Evolutionary conservation across 1,140 invertebrate genomes (phyloP).

Genomic region (Ganaspis sp.): DNA sequence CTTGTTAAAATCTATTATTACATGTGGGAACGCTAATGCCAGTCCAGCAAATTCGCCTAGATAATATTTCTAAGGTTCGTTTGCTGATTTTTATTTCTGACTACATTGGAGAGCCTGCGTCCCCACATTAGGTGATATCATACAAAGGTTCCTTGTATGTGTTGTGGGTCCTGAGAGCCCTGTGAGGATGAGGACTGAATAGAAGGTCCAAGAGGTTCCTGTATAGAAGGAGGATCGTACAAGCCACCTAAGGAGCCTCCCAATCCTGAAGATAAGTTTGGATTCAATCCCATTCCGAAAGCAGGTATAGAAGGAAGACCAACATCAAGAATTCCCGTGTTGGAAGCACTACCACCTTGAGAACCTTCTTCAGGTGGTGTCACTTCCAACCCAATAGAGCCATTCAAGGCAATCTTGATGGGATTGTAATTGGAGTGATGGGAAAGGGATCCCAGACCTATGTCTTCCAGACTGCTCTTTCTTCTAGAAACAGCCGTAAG

Average conservation of each 20-base stretch:
- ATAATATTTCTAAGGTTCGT: slow-evolving; percentile 14
- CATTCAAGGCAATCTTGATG: slow-evolving; percentile 90
- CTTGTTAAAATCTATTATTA: slow-evolving; percentile 15
- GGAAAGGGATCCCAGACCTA: slow-evolving; percentile 82
- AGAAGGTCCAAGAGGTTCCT: slow-evolving; percentile 56
- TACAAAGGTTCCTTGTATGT: slow-evolving; percentile 92
- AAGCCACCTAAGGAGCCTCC: slow-evolving; percentile 73
- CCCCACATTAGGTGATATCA: slow-evolving; percentile 95
- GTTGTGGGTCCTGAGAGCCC: slow-evolving; percentile 81
- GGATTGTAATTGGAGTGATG: slow-evolving; percentile 80
- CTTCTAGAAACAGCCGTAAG: slow-evolving; percentile 79
- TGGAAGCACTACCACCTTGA: slow-evolving; percentile 73
- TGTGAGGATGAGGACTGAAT: slow-evolving; percentile 54
- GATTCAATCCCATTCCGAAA: slow-evolving; percentile 44
- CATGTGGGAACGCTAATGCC: slow-evolving; percentile 79
- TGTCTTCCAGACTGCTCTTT: slow-evolving; percentile 90
- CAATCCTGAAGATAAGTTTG: slow-evolving; percentile 66
- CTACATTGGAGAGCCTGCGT: slow-evolving; percentile 83
- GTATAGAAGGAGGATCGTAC: slow-evolving; percentile 66
- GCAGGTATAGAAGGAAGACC: slow-evolving; percentile 76
- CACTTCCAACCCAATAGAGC: slow-evolving; percentile 90
- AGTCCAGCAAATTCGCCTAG: slow-evolving; percentile 52
- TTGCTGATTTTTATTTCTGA: slow-evolving; percentile 77
- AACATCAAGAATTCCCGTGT: slow-evolving; percentile 77
- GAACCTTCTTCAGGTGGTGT: slow-evolving; percentile 86